Base-by-base conservation (phyloP, 2,797 vertebrate genomes). In the Xenopus petersii region DNA sequence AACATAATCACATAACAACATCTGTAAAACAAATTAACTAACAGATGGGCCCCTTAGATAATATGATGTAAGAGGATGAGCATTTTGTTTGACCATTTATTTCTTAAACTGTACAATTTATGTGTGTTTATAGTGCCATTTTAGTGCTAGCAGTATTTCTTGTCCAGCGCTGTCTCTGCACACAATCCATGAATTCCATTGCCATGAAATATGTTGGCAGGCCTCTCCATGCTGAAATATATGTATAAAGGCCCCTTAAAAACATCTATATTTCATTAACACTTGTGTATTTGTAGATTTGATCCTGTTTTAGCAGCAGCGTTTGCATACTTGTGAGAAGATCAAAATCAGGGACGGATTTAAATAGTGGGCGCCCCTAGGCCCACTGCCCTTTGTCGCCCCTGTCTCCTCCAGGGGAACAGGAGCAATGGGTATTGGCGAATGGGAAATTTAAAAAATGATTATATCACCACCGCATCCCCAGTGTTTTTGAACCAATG, bases 131-230 rank as follows among this genome's bases (percentile, higher is more conserved):
- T 65, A 73, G 65, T 70, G 68, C 64, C 30, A 73, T 10, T 55
- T 15, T 24, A 62, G 54, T 55, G 56, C 48, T n/a, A 64, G 49
- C 55, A 67, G 55, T 77, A 72, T 77, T 61, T 42, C 63, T 67
- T 72, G 64, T 72, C 47, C 62, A 24, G 17, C 51, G 36, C 65
- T 66, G 69, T 78, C 62, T 78, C 70, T 55, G 33, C 66, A 42
- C 71, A 68, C 70, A 64, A 16, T 26, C 64, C 59, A 73, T 73
- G 36, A 70, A 77, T 78, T 78, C 75, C 75, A 73, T 64, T 64
- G 70, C 56, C 33, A 24, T 78, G 75, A 78, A 73, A 65, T 54
- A 61, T 36, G 36, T 72, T 51, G 49, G 7, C 15, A 15, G 51
- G 24, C 16, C 69, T 56, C 55, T n/a, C 64, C 65, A 48, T 63